phyloP scores from a whole-genome alignment of 2,113 vertebrate genomes.

The Athene cunicularia region DNA sequence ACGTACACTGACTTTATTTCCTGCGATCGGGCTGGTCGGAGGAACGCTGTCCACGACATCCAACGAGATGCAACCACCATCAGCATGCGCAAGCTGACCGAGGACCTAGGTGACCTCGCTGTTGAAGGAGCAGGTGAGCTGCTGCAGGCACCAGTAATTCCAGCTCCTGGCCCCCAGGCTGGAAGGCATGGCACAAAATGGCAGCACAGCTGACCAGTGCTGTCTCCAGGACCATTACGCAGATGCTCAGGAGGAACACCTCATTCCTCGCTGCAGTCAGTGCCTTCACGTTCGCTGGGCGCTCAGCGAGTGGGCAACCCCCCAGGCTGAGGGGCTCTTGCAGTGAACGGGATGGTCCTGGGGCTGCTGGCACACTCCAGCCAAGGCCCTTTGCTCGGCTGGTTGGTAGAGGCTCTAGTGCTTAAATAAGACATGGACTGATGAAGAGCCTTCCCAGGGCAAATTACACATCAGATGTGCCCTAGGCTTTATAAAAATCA shows the following conservation, averaged over 20 bases:
- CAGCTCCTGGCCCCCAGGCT: neutral
- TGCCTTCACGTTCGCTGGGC: rapidly evolving
- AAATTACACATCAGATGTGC: neutral
- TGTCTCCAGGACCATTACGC: neutral
- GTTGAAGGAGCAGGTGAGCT: conserved; percentile 74
- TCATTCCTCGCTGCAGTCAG: neutral
- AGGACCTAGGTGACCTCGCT: conserved; percentile 80
- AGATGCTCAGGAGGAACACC: neutral
- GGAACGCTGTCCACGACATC: conserved; percentile 95
- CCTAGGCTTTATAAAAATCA: neutral
- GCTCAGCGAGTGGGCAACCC: neutral
- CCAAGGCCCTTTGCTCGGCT: neutral
- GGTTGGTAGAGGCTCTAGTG: neutral
- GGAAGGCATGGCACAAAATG: neutral
- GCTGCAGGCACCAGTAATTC: neutral
- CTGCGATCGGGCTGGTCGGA: conserved; percentile 92
- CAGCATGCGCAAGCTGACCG: conserved; percentile 86
- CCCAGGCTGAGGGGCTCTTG: rapidly evolving
- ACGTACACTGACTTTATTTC: conserved; percentile 94
- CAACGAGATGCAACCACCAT: conserved; percentile 73
- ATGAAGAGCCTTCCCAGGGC: neutral
- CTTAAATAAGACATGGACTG: neutral
- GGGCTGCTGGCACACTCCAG: neutral
- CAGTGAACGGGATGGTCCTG: neutral
- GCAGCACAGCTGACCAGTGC: neutral